Percentiles rank a stretch among this genome's conserved stretches.
Conservation (phyloP, 1,140 invertebrate genomes). For the Paracyclopina nana region DNA sequence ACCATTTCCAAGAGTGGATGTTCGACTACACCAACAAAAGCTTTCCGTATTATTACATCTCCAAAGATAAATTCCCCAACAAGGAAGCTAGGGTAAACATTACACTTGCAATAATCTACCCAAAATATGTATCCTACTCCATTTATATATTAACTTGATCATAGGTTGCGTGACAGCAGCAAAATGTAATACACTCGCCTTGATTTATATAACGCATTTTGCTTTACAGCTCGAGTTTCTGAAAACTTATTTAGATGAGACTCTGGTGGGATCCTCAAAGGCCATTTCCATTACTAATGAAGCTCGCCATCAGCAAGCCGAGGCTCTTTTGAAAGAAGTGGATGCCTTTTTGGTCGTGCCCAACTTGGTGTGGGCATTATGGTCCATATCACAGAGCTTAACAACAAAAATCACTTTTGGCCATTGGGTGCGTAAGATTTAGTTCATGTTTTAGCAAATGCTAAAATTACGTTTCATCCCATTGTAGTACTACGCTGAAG, state of each 20-base stretch:
- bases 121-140: not conserved
- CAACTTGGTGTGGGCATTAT: constrained; percentile 82
- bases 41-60: constrained; percentile 53
- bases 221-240: no score
- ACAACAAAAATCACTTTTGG: constrained; percentile 78
- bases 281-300: no score
- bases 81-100: constrained; percentile 28
- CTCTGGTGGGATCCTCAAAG: no score
- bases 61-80: constrained; percentile 44
- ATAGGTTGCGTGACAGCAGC: no score
- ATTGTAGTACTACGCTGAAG: no score
- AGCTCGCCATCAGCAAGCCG: constrained; percentile 20
- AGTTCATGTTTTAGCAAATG: no score
- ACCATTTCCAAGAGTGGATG: constrained; percentile 87
- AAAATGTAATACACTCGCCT: no score
- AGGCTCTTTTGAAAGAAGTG: constrained; percentile 47
- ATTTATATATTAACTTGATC: no score
- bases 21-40: constrained; percentile 64
- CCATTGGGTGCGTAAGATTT: no score
- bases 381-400: constrained; percentile 68
- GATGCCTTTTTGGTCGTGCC: constrained; percentile 59
- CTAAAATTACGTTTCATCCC: no score
- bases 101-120: not conserved
- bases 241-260: no score
- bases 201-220: no score